Evolutionary conservation across 2,113 vertebrate genomes (phyloP).

Genomic region (Thomomys bottae): DNA sequence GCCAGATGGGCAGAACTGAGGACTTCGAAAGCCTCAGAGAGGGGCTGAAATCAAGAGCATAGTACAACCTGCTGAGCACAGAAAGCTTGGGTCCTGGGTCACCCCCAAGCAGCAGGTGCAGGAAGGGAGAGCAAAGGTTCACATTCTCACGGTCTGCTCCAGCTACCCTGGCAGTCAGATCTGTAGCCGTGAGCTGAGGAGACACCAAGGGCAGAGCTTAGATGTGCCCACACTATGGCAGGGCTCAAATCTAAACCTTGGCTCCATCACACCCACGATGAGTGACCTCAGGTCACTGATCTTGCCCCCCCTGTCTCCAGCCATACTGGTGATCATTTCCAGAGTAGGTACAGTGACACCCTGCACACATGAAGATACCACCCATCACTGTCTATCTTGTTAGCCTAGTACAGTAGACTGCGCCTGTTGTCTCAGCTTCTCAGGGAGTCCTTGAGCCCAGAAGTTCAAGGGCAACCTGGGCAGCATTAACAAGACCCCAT

Average conservation of each 20-base stretch:
- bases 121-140: rapidly evolving
- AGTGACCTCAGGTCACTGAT: background rate
- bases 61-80: background rate
- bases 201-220: background rate
- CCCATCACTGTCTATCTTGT: background rate
- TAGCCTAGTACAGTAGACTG: background rate
- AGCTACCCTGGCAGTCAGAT: background rate
- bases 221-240: rapidly evolving
- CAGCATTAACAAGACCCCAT: background rate
- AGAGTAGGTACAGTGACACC: rapidly evolving
- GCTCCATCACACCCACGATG: background rate
- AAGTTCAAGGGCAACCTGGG: background rate
- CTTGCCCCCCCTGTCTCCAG: background rate
- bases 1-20: background rate
- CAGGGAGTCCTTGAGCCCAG: background rate
- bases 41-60: background rate
- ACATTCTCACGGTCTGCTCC: rapidly evolving
- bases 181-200: rapidly evolving
- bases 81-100: background rate
- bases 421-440: background rate
- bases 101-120: rapidly evolving
- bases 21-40: background rate
- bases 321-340: rapidly evolving
- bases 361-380: rapidly evolving
- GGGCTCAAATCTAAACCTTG: background rate